Base-by-base conservation (phyloP, 2,113 vertebrate genomes). In the Oncorhynchus gorbuscha region DNA sequence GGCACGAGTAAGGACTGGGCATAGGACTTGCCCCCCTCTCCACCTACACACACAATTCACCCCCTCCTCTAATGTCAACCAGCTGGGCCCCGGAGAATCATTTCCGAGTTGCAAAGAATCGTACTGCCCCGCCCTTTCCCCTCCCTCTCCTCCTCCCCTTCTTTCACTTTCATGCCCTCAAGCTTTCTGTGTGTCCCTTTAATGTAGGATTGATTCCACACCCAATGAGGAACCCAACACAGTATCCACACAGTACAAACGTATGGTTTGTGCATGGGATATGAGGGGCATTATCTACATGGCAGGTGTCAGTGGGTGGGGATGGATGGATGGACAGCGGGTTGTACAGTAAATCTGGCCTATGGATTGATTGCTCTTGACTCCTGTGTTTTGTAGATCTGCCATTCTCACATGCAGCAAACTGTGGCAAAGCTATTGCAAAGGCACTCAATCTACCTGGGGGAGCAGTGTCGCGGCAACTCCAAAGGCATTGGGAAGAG, bases 11-110 rank as follows among this genome's bases (percentile, higher is more conserved):
- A 14, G 59, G 35, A n/a, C 62, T 49, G 70, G 48, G 58, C 62
- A 12, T 35, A 51, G 30, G 13, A 45, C 39, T 45, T 45, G 6
- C 26, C 65, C 64, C n/a, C 4, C 26, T 24, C 26, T 28, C 65
- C 65, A 13, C 39, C 39, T 12, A 12, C 65, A 26, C 26, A 28
- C 24, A 78, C 81, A 75, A 74, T 67, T 86, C 84, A 76, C 78
- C 82, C 81, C 82, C 77, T 68, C 32, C 70, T 59, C 58, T 90
- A 93, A 93, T 90, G 83, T 75, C 76, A 89, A 90, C 88, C 92
- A 92, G 87, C 88, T 92, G 91, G 79, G 70, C 35, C 35, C 35
- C 6, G 6, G 6, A 35, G 35, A 35, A 35, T 35, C 61, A 61
- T 30, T 65, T 58, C 35, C 6, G 51, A 82, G 80, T 78, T 3